Evolutionary conservation across 2,113 vertebrate genomes (phyloP), one percentile per base, ranked within the genome.

Genomic region (Salvelinus sp.): DNA sequence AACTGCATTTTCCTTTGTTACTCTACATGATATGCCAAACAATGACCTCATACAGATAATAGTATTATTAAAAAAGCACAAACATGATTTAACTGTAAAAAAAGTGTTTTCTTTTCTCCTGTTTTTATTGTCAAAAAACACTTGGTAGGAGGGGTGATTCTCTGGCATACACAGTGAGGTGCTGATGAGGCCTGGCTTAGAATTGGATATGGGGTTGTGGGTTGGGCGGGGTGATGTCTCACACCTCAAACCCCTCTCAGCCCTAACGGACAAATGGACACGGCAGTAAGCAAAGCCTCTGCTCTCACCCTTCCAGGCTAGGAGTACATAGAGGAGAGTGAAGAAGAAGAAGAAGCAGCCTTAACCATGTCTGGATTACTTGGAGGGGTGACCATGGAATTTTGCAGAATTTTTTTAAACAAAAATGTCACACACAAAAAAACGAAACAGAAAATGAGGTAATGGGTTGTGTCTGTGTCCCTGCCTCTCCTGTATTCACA

Each of bases 1-100:
- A 54, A 54, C 50, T 78, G 80, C 82, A 71, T 81, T 80, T 94
- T 95, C 91, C 91, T 93, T 86, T 94, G 94, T 78, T 94, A 94
- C 93, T 95, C 93, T 96, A 93, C 95, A 96, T 95, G 94, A 95
- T 94, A 94, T 96, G 95, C 94, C 95, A 95, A 96, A 96, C 94
- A 91, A 95, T 93, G 91, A 96, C 95, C 95, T 96, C 95, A 96
- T 95, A 95, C 94, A 96, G 94, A 89, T 88, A 95, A 94, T 96
- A 96, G 95, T 96, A 96, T 95, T 93, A 89, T 85, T 77, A 80
- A 88, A 83, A 82, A 96, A 96, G 95, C 95, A 96, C 95, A 96
- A 96, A 94, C 92, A 94, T 92, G 93, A 95, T 95, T 94, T 94
- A 90, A 86, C 82, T 87, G 80, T 89, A 86, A 88, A 80, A 76